Conservation (phyloP, 2,113 vertebrate genomes). For the Aegithalos caudatus region DNA sequence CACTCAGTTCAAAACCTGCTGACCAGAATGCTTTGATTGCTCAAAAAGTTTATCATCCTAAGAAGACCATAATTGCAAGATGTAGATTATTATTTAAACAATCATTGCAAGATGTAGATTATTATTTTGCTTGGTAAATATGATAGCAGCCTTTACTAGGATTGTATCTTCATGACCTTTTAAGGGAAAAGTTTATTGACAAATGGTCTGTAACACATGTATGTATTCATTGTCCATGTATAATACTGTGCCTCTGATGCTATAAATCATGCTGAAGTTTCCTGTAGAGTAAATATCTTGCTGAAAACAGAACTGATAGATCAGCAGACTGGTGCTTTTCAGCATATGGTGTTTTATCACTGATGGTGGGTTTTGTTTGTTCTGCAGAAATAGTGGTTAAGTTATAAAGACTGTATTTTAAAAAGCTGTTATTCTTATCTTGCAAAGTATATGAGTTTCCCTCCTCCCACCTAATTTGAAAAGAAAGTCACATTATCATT, state of each 20-base stretch:
- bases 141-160: not conserved
- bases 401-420: not conserved
- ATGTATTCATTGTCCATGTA: not conserved
- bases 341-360: not conserved
- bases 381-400: not conserved
- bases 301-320: conserved; percentile 1
- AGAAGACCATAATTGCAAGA: not conserved
- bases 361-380: not conserved
- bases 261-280: conserved; percentile 47
- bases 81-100: not conserved
- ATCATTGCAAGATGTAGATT: not conserved
- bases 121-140: not conserved
- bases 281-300: not conserved
- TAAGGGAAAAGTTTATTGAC: not conserved
- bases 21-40: not conserved
- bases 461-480: not conserved
- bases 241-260: not conserved
- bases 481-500: not conserved
- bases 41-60: not conserved
- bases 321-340: not conserved
- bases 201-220: not conserved
- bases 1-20: not conserved
- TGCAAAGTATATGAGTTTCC: not conserved
- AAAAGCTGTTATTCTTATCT: not conserved
- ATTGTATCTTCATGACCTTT: not conserved